Evolutionary conservation across 2,888 invertebrate genomes (phyloP), one percentile per base, ranked within the genome.

Genomic region (Polyommatus icarus): DNA sequence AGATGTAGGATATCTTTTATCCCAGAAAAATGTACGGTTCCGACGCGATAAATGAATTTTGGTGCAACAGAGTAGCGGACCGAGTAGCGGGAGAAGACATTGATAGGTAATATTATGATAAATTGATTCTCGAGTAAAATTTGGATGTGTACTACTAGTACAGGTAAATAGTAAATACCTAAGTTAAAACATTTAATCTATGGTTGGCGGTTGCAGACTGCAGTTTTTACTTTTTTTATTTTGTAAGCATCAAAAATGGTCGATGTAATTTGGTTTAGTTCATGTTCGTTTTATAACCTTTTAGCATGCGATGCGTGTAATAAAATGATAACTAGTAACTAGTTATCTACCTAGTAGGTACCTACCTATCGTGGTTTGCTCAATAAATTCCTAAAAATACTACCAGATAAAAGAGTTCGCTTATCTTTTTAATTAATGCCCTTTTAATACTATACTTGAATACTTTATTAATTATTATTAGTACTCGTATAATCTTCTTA

Each of bases 251-350:
- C 5, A 59, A 24, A 61, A 24, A 61, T 61, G 8, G 61, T 24
- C 20, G 4, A 29, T 67, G 6, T 32, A 6, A 29, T 32, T 29
- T 20, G 67, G 46, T 46, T 46, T 46, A 73, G 46, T 46, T 24
- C 18, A 24, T 24, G 24, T n/a, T n/a, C n/a, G 54, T 54, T 54
- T 73, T 24, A 46, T 73, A 46, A 73, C 4, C 12, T 12, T 29
- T 15, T 18, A 67, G 67, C 67, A 67, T 15, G 67, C 67, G 15
- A 73, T 24, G 46, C 46, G 24, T 46, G 40, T 40, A 40, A 73
- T 73, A 46, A 73, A 73, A 46, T 24, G 73, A 73, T 73, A 73
- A 73, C 73, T 73, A 46, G 46, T 40, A 73, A 46, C 36, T 36
- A 20, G 12, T 40, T 20, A 46, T 73, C 46, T 12, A 54, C 18